These are phyloP conservation scores for Eupithecia centaureata DNA, from an alignment of 2,888 invertebrate genomes.

Conservation along the genomic window DNA sequence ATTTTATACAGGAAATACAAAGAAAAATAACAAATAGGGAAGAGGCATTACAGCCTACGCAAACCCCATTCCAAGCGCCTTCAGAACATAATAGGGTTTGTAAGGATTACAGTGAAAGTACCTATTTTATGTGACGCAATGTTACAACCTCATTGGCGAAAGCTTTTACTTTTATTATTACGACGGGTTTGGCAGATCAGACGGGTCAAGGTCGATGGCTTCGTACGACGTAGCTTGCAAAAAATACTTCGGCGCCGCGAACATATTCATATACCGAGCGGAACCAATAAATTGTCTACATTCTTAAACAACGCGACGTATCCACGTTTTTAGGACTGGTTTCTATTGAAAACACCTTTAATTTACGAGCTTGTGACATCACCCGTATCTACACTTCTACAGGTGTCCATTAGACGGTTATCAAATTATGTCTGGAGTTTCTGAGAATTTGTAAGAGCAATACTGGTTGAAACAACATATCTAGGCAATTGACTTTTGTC, in stretches of 20 bases:
- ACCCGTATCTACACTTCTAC: constrained; percentile 39
- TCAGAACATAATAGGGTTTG: constrained; percentile 22
- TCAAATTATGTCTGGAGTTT: constrained; percentile 49
- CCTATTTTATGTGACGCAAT: constrained; percentile 39
- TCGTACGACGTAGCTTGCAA: constrained; percentile 66
- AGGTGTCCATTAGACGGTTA: constrained; percentile 57
- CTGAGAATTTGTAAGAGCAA: constrained; percentile 43
- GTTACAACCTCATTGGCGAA: constrained; percentile 62
- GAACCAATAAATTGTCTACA: constrained; percentile 67
- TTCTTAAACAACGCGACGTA: constrained; percentile 47
- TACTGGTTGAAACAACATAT: background rate
- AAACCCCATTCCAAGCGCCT: constrained; percentile 9
- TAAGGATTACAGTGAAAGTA: constrained; percentile 39
- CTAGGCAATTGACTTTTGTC: constrained; percentile 21
- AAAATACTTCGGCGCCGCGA: constrained; percentile 68
- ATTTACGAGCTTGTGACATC: constrained; percentile 50
- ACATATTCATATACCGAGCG: constrained; percentile 61
- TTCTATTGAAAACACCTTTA: constrained; percentile 53
- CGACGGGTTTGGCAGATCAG: constrained; percentile 71
- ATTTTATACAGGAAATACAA: constrained; percentile 17
- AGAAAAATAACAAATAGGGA: background rate
- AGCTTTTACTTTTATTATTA: constrained; percentile 75
- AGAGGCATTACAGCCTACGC: constrained; percentile 11
- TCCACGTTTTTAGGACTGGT: constrained; percentile 43
- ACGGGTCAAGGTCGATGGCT: constrained; percentile 71